Conservation (phyloP, 2,113 vertebrate genomes). For the Gobius niger region DNA sequence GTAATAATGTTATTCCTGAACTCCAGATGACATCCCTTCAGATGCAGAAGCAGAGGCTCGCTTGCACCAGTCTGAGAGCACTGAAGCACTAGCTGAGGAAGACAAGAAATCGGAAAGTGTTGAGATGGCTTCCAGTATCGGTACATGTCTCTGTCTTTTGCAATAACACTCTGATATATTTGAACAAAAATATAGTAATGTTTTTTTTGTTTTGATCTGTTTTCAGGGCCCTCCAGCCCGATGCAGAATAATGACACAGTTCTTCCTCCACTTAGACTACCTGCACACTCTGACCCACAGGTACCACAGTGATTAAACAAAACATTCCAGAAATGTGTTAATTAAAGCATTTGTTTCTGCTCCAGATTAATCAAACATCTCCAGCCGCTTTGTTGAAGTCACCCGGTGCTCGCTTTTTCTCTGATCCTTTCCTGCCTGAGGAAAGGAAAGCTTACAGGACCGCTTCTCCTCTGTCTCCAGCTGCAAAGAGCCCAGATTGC, state of each 20-base stretch:
- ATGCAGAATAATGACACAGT: constrained; percentile 58
- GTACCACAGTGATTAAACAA: constrained; percentile 8
- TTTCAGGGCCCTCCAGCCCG: constrained; percentile 57
- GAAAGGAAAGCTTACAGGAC: constrained; percentile 55
- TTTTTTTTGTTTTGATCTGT: constrained; percentile 10
- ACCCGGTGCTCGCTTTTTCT: constrained; percentile 75
- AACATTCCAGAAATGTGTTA: background rate
- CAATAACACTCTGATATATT: background rate
- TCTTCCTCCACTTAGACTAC: constrained; percentile 50
- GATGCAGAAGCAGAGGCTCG: constrained; percentile 87
- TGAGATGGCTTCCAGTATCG: constrained; percentile 58
- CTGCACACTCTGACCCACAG: constrained; percentile 40
- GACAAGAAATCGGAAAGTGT: constrained; percentile 57
- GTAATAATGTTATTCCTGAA: constrained; percentile 3
- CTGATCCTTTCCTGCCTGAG: constrained; percentile 73
- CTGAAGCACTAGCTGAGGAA: constrained; percentile 58
- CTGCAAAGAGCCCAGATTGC: constrained; percentile 37
- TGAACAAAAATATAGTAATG: background rate
- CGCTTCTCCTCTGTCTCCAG: constrained; percentile 39
- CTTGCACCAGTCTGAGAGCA: constrained; percentile 52
- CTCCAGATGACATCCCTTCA: constrained; percentile 85
- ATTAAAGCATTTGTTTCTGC: background rate
- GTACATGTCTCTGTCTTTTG: constrained; percentile 39
- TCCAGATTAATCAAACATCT: constrained; percentile 47
- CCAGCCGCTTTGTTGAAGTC: constrained; percentile 57